A percentile compares a stretch with the other conserved stretches of the same genome.
Conservation (phyloP, 2,888 invertebrate genomes). For the Limnephilus rhombicus region DNA sequence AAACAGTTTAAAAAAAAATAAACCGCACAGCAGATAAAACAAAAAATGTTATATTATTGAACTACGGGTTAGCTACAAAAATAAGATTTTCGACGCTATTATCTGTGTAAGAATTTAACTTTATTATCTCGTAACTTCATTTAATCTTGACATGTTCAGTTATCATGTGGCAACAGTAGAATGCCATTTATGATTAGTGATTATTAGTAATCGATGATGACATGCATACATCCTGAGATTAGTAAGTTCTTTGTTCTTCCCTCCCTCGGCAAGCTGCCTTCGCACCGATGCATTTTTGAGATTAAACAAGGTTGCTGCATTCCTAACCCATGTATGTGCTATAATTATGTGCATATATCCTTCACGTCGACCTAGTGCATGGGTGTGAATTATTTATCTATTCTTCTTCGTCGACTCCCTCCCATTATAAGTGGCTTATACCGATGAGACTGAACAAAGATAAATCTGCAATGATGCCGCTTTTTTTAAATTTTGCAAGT, state of each 20-base stretch:
- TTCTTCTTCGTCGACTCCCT: constrained; percentile 4
- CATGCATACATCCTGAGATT: not conserved
- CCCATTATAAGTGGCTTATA: not conserved
- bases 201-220: not conserved
- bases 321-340: constrained; percentile 10
- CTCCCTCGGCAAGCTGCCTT: constrained; percentile 24
- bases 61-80: too few species aligned
- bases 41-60: not conserved
- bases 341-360: constrained; percentile 34
- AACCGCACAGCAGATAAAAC: not conserved
- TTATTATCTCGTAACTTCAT: not conserved
- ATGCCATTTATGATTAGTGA: not conserved
- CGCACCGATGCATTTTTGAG: constrained; percentile 43
- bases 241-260: not conserved
- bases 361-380: constrained; percentile 38
- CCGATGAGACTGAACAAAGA: constrained; percentile 37
- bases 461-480: not conserved
- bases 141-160: not conserved
- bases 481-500: not conserved
- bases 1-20: not conserved
- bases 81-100: too few species aligned
- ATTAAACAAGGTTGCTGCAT: constrained; percentile 37
- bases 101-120: not conserved
- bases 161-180: not conserved
- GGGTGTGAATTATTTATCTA: constrained; percentile 49